Conservation (phyloP, 2,113 vertebrate genomes). For the Saiga tatarica region DNA sequence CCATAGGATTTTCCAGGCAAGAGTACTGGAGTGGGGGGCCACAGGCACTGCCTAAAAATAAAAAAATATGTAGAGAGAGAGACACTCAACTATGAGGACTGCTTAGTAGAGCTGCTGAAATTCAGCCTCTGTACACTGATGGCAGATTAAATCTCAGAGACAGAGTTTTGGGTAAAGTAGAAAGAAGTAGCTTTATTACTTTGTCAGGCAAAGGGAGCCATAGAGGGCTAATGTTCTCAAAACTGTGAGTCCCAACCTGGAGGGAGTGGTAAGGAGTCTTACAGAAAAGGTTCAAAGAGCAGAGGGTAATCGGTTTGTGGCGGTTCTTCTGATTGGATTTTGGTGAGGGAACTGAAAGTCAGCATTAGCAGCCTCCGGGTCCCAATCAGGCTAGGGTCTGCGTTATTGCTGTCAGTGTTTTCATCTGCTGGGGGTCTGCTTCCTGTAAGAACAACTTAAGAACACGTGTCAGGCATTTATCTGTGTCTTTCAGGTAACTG, state of each 20-base stretch:
- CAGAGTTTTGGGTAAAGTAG: neutral
- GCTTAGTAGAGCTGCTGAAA: neutral
- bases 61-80: fast-evolving
- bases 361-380: neutral
- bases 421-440: neutral
- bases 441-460: neutral
- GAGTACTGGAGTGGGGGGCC: too few species aligned
- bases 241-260: neutral
- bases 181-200: neutral
- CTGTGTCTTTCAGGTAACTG: neutral
- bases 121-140: neutral
- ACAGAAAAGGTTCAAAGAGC: neutral
- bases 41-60: fast-evolving
- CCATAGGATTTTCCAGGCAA: too few species aligned
- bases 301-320: neutral
- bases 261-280: neutral
- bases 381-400: neutral
- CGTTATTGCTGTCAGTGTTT: neutral
- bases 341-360: neutral
- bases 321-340: neutral
- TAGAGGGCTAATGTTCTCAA: neutral
- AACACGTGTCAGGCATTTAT: neutral
- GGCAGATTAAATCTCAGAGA: neutral
- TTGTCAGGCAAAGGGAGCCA: neutral
- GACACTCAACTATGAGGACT: neutral